Conservation (phyloP, 2,888 invertebrate genomes). For the Luperina testacea region DNA sequence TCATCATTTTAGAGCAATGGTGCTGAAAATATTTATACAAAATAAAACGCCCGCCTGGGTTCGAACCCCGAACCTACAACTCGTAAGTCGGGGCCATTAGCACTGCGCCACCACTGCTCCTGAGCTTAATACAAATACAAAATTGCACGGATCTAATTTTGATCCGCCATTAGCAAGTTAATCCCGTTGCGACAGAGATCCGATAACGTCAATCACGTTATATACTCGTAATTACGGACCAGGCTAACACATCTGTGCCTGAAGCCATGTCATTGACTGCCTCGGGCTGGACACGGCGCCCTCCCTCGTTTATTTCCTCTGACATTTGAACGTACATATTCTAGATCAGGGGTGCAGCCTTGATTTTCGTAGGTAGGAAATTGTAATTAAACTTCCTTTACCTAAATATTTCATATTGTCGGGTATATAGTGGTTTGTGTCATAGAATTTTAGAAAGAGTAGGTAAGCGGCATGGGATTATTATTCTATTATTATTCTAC, state of each 20-base stretch:
- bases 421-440: neutral
- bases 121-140: conserved; percentile 1
- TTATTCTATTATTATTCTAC: too few species aligned
- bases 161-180: neutral
- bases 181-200: neutral
- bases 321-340: neutral
- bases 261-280: conserved; percentile 2
- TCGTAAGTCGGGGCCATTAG: neutral
- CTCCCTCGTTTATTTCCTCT: neutral
- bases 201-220: conserved; percentile 29
- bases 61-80: neutral
- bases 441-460: neutral
- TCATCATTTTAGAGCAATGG: neutral
- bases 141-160: neutral
- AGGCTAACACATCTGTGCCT: conserved; percentile 17
- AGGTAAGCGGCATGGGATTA: neutral
- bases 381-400: neutral
- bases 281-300: neutral
- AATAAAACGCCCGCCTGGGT: too few species aligned
- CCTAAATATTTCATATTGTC: neutral
- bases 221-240: conserved; percentile 5
- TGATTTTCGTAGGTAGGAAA: neutral
- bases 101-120: neutral
- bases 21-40: neutral
- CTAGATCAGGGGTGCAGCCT: neutral